Evolutionary conservation across 2,113 vertebrate species (phyloP).

Genomic region (Cettia cetti): DNA sequence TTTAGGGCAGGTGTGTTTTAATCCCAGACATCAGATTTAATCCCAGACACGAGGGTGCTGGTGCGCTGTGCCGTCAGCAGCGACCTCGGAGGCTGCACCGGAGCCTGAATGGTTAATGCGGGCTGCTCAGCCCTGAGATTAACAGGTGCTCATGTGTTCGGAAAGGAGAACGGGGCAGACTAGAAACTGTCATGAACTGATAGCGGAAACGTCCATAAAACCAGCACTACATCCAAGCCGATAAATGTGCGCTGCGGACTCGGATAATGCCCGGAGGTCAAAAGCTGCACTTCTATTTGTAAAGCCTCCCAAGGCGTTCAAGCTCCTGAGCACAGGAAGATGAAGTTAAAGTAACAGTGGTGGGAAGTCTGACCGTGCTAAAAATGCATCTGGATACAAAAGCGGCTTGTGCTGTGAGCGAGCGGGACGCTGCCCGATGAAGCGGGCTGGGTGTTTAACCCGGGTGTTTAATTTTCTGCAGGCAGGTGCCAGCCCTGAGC

Average conservation of each 20-base stretch:
- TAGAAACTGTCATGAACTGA: not conserved
- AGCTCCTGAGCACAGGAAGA: not conserved
- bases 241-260: not conserved
- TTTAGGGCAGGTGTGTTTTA: not conserved
- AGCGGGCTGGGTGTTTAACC: not conserved
- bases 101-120: not conserved
- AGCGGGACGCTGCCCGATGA: not conserved
- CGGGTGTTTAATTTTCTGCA: not conserved
- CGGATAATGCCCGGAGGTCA: not conserved
- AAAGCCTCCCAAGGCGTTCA: not conserved
- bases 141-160: not conserved
- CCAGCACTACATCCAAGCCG: not conserved
- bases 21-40: not conserved
- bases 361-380: not conserved
- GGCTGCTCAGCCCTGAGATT: not conserved
- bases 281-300: not conserved
- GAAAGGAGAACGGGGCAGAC: conserved; percentile 1
- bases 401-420: not conserved
- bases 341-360: not conserved
- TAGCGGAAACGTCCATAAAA: not conserved
- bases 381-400: not conserved
- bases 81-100: accelerated
- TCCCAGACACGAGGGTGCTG: accelerated
- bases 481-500: not conserved
- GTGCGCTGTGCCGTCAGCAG: not conserved